Conservation (phyloP, 2,888 invertebrate species). For the Dasysyrphus tricinctus region DNA sequence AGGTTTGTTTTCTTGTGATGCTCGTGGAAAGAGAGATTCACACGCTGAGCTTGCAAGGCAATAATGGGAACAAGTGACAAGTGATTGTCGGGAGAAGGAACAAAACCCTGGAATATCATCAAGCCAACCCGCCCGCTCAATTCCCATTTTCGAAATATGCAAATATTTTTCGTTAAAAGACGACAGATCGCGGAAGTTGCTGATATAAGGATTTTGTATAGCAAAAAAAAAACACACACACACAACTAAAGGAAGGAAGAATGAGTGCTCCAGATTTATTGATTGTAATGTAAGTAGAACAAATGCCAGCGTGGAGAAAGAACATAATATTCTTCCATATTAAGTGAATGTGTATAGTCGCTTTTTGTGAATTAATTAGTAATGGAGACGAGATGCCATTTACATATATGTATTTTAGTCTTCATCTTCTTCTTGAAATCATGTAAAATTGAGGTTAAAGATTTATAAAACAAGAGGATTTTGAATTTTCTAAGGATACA, state of each 20-base stretch:
- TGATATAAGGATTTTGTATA: conserved; percentile 53
- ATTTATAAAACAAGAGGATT: neutral
- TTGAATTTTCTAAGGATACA: neutral
- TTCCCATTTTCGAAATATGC: conserved; percentile 64
- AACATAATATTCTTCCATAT: conserved; percentile 27
- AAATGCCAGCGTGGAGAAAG: conserved; percentile 7
- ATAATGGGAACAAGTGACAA: conserved; percentile 74
- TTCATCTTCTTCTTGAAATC: conserved; percentile 1
- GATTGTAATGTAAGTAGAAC: conserved; percentile 68
- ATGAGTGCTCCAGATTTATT: conserved; percentile 67
- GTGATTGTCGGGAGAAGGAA: conserved; percentile 58
- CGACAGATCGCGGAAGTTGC: conserved; percentile 65
- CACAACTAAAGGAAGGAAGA: neutral
- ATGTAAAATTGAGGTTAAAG: conserved; percentile 4
- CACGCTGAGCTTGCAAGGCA: conserved; percentile 62
- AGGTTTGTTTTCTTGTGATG: conserved; percentile 35
- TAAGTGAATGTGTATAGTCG: conserved; percentile 31
- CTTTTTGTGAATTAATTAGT: conserved; percentile 62
- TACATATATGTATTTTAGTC: conserved; percentile 9
- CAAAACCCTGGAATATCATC: conserved; percentile 27
- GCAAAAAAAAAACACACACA: neutral
- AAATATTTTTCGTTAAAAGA: conserved; percentile 51
- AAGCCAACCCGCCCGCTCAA: conserved; percentile 31
- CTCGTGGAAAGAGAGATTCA: conserved; percentile 16
- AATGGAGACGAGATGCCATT: conserved; percentile 36